phyloP scores from a whole-genome alignment of 2,888 invertebrate genomes.

The Girardia tigrina region DNA sequence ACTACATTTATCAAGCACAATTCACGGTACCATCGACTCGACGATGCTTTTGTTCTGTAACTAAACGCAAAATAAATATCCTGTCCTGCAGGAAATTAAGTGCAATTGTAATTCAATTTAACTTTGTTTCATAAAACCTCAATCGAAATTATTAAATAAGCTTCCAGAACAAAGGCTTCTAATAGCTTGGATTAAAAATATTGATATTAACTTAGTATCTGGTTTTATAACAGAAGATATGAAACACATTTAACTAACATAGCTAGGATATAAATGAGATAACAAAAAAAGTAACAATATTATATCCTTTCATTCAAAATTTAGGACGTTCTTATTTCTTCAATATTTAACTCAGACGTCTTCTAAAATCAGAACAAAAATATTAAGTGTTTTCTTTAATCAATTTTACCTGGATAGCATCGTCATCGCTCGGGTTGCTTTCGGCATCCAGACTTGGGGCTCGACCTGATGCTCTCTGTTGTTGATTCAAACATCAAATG shows the following conservation, averaged over 20 bases:
- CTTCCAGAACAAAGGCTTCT: slow-evolving; percentile 19
- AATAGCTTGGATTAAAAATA: neutral
- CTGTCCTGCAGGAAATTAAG: slow-evolving; percentile 17
- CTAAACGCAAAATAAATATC: slow-evolving; percentile 13
- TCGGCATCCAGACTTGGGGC: slow-evolving; percentile 20
- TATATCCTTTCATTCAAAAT: slow-evolving; percentile 17
- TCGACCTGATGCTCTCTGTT: slow-evolving; percentile 4
- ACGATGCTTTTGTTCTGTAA: slow-evolving; percentile 11
- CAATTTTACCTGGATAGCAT: neutral
- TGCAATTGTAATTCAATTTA: neutral
- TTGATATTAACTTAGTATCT: slow-evolving; percentile 6
- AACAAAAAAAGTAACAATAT: slow-evolving; percentile 8
- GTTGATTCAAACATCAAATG: neutral
- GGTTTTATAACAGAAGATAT: slow-evolving; percentile 14
- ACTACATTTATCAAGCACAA: neutral
- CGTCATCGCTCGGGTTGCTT: slow-evolving; percentile 23
- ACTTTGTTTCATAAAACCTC: neutral
- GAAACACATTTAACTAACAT: slow-evolving; percentile 23
- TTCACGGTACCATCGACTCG: neutral
- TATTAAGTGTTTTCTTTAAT: neutral
- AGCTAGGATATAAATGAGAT: slow-evolving; percentile 23
- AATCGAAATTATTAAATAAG: slow-evolving; percentile 12
- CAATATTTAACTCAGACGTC: slow-evolving; percentile 15
- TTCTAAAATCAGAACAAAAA: neutral
- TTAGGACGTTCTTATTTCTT: slow-evolving; percentile 16